phyloP scores from a whole-genome alignment of 2,797 vertebrate species.

The Phrynocephalus vlangalii region DNA sequence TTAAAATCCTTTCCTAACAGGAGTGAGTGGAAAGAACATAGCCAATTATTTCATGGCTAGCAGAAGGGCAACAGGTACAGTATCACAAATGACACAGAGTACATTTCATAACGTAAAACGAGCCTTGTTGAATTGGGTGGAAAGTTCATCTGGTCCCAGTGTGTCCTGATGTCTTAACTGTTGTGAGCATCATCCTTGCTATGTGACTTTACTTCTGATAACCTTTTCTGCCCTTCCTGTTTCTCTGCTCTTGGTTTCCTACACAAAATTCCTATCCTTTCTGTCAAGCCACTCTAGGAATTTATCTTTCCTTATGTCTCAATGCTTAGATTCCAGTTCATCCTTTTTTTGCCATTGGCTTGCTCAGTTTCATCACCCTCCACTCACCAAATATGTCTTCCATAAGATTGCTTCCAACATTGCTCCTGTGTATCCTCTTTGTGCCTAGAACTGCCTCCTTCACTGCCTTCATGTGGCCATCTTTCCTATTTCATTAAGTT shows the following conservation, averaged over 20 bases:
- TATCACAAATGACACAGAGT: not conserved
- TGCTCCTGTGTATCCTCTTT: too few relatives aligned
- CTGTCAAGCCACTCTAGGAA: not conserved
- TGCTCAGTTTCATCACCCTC: not conserved
- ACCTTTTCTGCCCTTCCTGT: not conserved
- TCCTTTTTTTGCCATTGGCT: not conserved
- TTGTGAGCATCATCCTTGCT: not conserved
- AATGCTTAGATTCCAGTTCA: not conserved
- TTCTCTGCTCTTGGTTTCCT: not conserved
- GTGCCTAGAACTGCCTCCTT: too few relatives aligned
- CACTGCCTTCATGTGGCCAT: too few relatives aligned
- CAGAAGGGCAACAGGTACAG: not conserved
- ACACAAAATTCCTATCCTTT: not conserved
- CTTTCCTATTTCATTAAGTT: too few relatives aligned
- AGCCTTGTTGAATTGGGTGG: not conserved
- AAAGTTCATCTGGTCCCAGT: not conserved
- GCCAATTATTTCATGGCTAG: not conserved
- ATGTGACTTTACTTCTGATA: not conserved
- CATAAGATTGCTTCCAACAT: too few relatives aligned
- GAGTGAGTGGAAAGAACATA: not conserved
- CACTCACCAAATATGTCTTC: not conserved
- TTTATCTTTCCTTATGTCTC: not conserved
- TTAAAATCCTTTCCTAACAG: constrained; percentile 9
- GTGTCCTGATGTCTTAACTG: not conserved
- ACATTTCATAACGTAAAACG: not conserved